Percentiles rank a stretch among this genome's conserved stretches.
phyloP scores from a whole-genome alignment of 1,140 invertebrate genomes.

The Nebria ingens region DNA sequence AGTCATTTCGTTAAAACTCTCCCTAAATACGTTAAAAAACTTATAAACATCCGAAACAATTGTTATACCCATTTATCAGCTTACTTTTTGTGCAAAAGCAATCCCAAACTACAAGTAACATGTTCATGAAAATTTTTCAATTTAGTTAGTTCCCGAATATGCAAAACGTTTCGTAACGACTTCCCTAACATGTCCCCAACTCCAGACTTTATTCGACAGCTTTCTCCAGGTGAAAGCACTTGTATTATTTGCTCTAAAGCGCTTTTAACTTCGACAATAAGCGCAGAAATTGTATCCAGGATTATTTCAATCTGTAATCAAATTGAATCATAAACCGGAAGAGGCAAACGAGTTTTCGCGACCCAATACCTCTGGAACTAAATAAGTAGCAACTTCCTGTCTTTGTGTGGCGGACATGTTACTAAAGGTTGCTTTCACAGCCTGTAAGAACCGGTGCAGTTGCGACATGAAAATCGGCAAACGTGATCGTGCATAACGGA shows the following conservation, averaged over 20 bases:
- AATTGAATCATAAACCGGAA: too few relatives aligned
- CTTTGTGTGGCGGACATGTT: conserved; percentile 43
- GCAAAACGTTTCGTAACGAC: conserved; percentile 38
- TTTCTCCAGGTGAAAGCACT: conserved; percentile 30
- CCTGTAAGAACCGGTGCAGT: conserved; percentile 45
- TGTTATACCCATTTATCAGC: conserved; percentile 11
- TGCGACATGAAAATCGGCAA: conserved; percentile 53
- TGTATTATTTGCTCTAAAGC: conserved; percentile 44
- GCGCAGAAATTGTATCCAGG: conserved; percentile 39
- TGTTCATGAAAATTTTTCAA: conserved; percentile 42
- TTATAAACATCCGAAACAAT: background rate
- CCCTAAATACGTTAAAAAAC: conserved; percentile 33
- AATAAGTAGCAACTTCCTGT: conserved; percentile 48
- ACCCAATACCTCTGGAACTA: conserved; percentile 53
- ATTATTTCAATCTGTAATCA: conserved; percentile 40
- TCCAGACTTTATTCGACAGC: conserved; percentile 18
- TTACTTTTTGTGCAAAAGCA: conserved; percentile 37
- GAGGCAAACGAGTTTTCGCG: too few relatives aligned
- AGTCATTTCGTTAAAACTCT: conserved; percentile 48
- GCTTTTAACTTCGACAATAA: conserved; percentile 41
- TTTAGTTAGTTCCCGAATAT: conserved; percentile 40
- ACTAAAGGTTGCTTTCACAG: conserved; percentile 44
- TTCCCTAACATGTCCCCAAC: conserved; percentile 36
- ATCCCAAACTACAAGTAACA: conserved; percentile 37
- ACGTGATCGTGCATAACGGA: conserved; percentile 51